Evolutionary conservation across 2,113 vertebrate species (phyloP), one percentile per base, ranked within the genome.

Genomic region (Loxodonta africana): DNA sequence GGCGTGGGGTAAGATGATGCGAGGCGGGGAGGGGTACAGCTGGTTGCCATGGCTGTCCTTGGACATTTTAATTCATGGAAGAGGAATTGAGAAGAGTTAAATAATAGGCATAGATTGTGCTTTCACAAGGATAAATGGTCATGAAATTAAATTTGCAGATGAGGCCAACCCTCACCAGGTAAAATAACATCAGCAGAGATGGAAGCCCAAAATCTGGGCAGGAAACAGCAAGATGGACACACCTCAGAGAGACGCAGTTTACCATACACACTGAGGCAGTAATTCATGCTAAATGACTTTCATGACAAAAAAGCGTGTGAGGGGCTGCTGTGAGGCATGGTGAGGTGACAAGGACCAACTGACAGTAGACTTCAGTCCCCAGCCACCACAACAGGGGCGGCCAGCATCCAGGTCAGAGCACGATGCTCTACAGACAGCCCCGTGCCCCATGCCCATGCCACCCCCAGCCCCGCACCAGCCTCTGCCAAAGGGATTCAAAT

Each of bases 61-160:
- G 76, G 74, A 95, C 87, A 89, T 82, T 77, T 93, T 53, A 92
- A 96, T 85, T 82, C 77, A 37, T 2, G 77, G 84, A 81, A 74
- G 46, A 93, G 76, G 48, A 69, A 67, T 6, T 44, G 57, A 88
- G 88, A 93, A 73, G 83, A 73, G 5, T 82, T 95, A 82, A 94
- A 94, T 87, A 92, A 96, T 63, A 82, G 77, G 81, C 94, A 82
- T 12, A 97, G 90, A 88, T 46, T 37, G 65, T 28, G 77, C 92
- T 94, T 95, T 96, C 94, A 44, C 17, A 17, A 76, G 95, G 73
- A 96, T 83, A 95, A 97, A 95, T 76, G 88, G 89, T 93, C 85
- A 57, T 62, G 80, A 95, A 97, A 95, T 94, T 97, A 97, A 95
- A 97, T 95, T 81, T 97, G 92, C 90, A 96, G 83, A 97, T 74